phyloP scores from a whole-genome alignment of 2,888 invertebrate species.

The Acleris cristana region DNA sequence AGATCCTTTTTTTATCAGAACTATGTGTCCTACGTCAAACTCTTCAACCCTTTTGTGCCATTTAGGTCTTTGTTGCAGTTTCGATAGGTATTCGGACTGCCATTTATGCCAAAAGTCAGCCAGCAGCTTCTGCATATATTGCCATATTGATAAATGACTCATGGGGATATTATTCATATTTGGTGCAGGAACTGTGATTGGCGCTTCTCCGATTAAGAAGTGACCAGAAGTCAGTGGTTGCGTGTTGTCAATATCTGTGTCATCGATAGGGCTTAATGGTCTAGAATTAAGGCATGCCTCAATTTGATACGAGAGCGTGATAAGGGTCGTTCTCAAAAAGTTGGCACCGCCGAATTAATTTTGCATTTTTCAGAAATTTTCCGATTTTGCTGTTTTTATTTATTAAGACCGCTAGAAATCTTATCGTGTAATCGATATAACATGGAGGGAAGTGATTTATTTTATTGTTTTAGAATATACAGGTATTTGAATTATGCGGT shows the following conservation, averaged over 20 bases:
- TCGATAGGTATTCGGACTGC: conserved; percentile 38
- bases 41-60: conserved; percentile 34
- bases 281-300: conserved; percentile 31
- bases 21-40: conserved; percentile 39
- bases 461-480: too few species aligned
- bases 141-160: conserved; percentile 35
- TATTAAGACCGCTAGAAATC: too few species aligned
- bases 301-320: conserved; percentile 28
- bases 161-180: background rate
- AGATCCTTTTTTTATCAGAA: conserved; percentile 39
- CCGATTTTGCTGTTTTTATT: too few species aligned
- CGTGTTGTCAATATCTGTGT: conserved; percentile 1
- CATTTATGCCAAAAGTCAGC: conserved; percentile 38
- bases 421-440: too few species aligned
- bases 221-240: conserved; percentile 19
- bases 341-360: too few species aligned
- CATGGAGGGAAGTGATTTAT: too few species aligned
- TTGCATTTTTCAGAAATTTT: too few species aligned
- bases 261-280: conserved; percentile 4
- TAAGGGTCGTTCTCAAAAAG: too few species aligned
- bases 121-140: conserved; percentile 34
- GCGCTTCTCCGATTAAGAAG: too few species aligned
- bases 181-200: conserved; percentile 10
- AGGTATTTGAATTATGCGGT: too few species aligned
- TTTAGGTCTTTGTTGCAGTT: conserved; percentile 39